Evolutionary conservation across 2,797 vertebrate species (phyloP).

Genomic region (Protonibea diacanthus): DNA sequence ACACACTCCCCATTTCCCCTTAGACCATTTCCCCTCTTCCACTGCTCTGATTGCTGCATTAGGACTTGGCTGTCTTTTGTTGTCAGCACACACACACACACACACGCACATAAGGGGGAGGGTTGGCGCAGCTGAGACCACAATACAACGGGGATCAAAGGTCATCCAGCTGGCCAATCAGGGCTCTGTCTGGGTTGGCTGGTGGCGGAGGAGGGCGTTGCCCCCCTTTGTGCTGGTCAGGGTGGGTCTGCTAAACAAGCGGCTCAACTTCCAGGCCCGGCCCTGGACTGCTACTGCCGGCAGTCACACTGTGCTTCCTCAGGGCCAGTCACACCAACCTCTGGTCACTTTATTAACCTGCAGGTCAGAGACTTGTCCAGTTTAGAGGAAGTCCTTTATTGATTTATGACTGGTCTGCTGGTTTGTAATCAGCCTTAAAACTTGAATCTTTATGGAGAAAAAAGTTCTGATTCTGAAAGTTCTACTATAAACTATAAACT

Average conservation of each 20-base stretch:
- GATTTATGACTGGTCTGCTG: constrained; percentile 5
- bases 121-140: constrained; percentile 77
- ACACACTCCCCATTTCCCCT: constrained; percentile 59
- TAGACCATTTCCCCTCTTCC: constrained; percentile 65
- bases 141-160: constrained; percentile 81
- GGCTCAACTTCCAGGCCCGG: constrained; percentile 67
- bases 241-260: constrained; percentile 82
- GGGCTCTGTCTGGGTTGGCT: constrained; percentile 59
- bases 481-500: too few species aligned
- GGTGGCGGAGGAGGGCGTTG: constrained; percentile 67
- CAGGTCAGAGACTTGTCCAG: constrained; percentile 10
- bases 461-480: neutral
- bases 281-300: constrained; percentile 38
- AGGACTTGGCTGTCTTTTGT: constrained; percentile 76
- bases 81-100: constrained; percentile 49
- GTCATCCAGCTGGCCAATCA: constrained; percentile 83
- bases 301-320: constrained; percentile 43
- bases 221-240: constrained; percentile 79
- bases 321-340: constrained; percentile 9
- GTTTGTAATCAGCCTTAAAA: constrained; percentile 2
- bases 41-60: constrained; percentile 71
- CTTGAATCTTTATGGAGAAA: neutral
- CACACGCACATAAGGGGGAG: constrained; percentile 50
- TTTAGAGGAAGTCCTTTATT: constrained; percentile 15
- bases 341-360: constrained; percentile 6